phyloP scores from a whole-genome alignment of 92 coral and sea anemone species.

The Chrysogorgia sp. region DNA sequence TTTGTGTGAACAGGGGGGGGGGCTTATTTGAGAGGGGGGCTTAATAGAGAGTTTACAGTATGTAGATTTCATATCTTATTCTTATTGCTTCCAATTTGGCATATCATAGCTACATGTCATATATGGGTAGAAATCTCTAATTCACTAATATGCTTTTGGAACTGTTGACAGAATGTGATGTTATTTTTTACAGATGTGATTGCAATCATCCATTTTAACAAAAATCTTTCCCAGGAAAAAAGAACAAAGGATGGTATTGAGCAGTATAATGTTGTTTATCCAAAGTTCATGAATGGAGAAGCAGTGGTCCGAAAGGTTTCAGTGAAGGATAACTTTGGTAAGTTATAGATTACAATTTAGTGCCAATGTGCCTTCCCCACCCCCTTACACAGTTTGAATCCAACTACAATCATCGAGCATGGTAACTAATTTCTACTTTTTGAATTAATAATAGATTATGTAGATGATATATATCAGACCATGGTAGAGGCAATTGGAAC shows the following conservation, averaged over 20 bases:
- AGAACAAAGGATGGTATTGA: too few species aligned
- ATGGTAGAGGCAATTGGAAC: conserved; percentile 19
- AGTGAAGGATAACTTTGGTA: too few species aligned
- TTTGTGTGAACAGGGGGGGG: too few species aligned
- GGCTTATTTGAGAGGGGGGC: too few species aligned
- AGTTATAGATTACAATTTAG: not conserved
- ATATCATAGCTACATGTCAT: not conserved
- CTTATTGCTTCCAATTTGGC: conserved; percentile 13
- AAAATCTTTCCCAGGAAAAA: too few species aligned
- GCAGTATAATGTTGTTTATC: too few species aligned
- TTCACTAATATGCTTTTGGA: too few species aligned
- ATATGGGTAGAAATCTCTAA: not conserved
- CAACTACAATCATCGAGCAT: conserved; percentile 5
- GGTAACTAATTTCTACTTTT: not conserved
- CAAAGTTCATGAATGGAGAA: too few species aligned
- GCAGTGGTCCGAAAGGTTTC: too few species aligned
- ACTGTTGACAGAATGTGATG: conserved; percentile 19
- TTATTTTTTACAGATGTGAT: conserved; percentile 4
- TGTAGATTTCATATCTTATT: conserved; percentile 3
- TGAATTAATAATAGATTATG: conserved; percentile 14
- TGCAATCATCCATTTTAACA: too few species aligned
- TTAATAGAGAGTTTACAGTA: too few species aligned
- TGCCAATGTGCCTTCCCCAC: not conserved
- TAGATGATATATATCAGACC: conserved; percentile 19
- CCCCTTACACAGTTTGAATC: conserved; percentile 6